Percentiles rank a stretch among this genome's conserved stretches.
Evolutionary conservation across 2,113 vertebrate genomes (phyloP).

Genomic region (Corapipo altera): DNA sequence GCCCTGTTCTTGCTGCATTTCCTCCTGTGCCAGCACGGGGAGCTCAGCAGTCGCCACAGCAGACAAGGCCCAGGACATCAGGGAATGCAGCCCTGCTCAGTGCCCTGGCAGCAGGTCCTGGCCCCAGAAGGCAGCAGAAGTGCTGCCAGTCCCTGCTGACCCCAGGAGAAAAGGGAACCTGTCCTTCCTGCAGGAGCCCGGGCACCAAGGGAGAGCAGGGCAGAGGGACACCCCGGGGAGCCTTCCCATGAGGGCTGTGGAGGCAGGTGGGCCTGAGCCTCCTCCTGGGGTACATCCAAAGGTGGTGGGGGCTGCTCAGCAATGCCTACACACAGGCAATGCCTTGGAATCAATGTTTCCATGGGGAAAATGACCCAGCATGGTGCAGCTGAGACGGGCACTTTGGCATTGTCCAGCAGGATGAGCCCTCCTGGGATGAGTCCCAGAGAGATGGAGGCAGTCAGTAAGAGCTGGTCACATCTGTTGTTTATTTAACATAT

Average conservation of each 20-base stretch:
- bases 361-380: background rate
- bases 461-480: background rate
- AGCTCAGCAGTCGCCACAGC: background rate
- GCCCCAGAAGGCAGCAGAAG: background rate
- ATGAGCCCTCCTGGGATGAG: accelerated
- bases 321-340: background rate
- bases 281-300: background rate
- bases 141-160: background rate
- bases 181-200: background rate
- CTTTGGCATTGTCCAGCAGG: background rate
- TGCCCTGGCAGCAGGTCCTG: background rate
- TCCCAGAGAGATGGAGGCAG: background rate
- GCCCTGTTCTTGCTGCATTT: background rate
- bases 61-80: background rate
- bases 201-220: background rate
- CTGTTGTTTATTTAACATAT: background rate
- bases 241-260: background rate
- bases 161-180: background rate
- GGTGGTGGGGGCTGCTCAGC: background rate
- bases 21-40: background rate
- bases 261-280: background rate
- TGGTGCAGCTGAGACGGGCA: background rate
- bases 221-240: background rate
- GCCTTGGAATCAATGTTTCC: background rate
- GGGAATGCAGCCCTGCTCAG: background rate